Evolutionary conservation across 2,797 vertebrate species (phyloP).

Genomic region (Gymnoscopelus microlampas): DNA sequence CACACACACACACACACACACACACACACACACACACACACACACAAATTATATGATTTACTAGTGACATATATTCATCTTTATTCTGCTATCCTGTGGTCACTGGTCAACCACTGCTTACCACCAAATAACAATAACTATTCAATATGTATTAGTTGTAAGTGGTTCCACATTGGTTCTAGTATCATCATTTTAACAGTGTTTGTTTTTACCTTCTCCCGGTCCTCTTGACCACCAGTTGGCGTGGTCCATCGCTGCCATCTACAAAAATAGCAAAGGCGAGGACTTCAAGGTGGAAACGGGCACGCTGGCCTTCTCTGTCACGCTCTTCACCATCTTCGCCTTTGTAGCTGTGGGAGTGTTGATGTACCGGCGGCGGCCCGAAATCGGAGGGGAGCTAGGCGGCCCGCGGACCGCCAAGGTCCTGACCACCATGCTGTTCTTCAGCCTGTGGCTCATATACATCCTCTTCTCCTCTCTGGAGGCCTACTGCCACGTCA

Average conservation of each 20-base stretch:
- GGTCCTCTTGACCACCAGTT: constrained; percentile 63
- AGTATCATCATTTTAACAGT: too few species aligned
- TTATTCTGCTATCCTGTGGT: too few species aligned
- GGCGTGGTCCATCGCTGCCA: constrained; percentile 98
- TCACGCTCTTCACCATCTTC: constrained; percentile 99
- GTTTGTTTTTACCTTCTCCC: neutral
- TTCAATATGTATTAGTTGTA: too few species aligned
- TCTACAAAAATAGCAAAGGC: constrained; percentile 90
- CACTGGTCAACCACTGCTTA: too few species aligned
- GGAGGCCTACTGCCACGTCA: constrained; percentile 99
- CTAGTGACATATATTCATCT: too few species aligned
- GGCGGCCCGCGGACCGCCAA: constrained; percentile 99
- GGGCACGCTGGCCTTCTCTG: constrained; percentile 95
- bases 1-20: too few species aligned
- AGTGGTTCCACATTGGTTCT: too few species aligned
- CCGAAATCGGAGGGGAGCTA: constrained; percentile 97
- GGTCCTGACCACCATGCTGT: constrained; percentile 92
- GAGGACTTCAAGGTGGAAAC: constrained; percentile 91
- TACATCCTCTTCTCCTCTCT: constrained; percentile 99
- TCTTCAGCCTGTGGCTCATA: constrained; percentile 97
- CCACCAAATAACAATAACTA: too few species aligned
- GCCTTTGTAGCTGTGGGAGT: constrained; percentile 93
- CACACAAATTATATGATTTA: too few species aligned
- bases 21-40: too few species aligned
- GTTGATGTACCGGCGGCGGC: constrained; percentile 95